Evolutionary conservation across 2,113 vertebrate genomes (phyloP).

Genomic region (Brachyhypopomus occidentalis): DNA sequence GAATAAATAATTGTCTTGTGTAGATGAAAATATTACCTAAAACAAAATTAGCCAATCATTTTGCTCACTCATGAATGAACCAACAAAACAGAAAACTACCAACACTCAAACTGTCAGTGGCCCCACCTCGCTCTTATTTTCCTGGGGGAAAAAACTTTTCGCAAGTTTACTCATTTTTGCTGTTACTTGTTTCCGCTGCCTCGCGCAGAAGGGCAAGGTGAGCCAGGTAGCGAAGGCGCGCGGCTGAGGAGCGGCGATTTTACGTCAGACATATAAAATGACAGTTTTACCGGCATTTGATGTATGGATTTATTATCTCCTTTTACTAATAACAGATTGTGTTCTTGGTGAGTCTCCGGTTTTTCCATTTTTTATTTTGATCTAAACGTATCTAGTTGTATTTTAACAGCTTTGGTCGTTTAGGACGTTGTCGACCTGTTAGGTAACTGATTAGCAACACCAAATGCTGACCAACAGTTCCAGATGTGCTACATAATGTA

Average conservation of each 20-base stretch:
- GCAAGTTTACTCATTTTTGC: neutral
- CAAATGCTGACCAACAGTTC: no score
- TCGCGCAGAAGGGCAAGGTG: no score
- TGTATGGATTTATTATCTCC: conserved; percentile 35
- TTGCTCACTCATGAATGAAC: no score
- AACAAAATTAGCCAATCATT: no score
- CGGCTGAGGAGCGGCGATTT: neutral
- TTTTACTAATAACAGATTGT: conserved; percentile 1
- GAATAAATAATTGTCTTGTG: no score
- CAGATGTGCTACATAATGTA: no score
- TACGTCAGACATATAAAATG: conserved; percentile 27
- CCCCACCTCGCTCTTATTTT: no score
- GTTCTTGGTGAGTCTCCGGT: conserved; percentile 16
- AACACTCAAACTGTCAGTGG: no score
- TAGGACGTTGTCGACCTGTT: neutral
- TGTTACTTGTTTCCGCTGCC: neutral
- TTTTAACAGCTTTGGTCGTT: neutral
- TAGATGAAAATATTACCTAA: no score
- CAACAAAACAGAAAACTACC: no score
- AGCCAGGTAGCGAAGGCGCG: neutral
- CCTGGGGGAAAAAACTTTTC: no score
- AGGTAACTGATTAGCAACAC: no score
- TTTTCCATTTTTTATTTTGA: neutral
- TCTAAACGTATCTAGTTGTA: neutral
- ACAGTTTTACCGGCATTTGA: neutral